Percentiles rank a stretch among this genome's conserved stretches.
phyloP scores from a whole-genome alignment of 2,113 vertebrate genomes.

The Peromyscus maniculatus region DNA sequence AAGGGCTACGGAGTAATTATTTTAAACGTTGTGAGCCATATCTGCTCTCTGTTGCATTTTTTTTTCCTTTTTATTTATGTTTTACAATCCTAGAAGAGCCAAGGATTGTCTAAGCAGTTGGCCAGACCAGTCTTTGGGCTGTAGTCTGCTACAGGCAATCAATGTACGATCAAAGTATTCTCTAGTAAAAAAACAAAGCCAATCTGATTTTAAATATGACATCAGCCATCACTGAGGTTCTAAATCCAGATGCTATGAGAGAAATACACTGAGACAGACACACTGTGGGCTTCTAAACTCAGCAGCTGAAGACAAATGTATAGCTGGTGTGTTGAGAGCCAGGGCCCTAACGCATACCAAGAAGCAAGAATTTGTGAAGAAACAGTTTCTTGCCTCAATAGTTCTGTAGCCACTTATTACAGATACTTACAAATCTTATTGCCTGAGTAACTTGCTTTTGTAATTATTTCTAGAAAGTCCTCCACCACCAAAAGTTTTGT shows the following conservation, averaged over 20 bases:
- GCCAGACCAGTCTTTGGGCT: not conserved
- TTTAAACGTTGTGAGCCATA: not conserved
- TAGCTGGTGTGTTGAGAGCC: not conserved
- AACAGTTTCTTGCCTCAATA: not conserved
- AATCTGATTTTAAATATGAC: not conserved
- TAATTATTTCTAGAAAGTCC: constrained; percentile 62
- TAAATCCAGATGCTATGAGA: not conserved
- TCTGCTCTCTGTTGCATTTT: constrained; percentile 11
- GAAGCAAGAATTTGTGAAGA: not conserved
- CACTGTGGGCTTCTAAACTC: not conserved
- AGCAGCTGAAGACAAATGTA: not conserved
- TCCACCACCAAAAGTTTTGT: constrained; percentile 63
- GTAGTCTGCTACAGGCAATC: rapidly evolving
- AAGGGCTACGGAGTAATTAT: not conserved
- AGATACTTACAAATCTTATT: constrained; percentile 63
- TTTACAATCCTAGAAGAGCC: not conserved
- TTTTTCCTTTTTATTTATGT: constrained; percentile 22
- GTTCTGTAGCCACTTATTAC: not conserved
- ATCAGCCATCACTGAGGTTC: not conserved
- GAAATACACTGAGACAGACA: not conserved
- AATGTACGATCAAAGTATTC: not conserved
- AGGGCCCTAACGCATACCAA: not conserved
- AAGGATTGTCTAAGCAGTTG: not conserved
- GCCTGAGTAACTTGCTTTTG: constrained; percentile 59
- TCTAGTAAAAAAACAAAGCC: not conserved